Percentiles rank a stretch among this genome's conserved stretches.
These are phyloP conservation scores for Drosophila leonis DNA, from an alignment of 2,888 invertebrate species.

Conservation along the genomic window DNA sequence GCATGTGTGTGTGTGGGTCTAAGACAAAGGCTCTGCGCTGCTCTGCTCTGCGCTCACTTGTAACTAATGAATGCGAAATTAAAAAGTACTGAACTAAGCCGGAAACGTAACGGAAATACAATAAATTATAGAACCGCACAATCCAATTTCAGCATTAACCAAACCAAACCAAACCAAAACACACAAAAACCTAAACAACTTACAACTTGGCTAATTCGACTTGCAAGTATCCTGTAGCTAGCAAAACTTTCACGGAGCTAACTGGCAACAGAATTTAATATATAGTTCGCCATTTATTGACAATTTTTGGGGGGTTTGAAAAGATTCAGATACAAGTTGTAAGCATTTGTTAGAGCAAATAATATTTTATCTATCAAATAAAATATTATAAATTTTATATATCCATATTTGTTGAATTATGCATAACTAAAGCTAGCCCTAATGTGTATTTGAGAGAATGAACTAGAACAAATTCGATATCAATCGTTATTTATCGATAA, in stretches of 20 bases:
- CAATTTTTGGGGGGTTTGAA: no score
- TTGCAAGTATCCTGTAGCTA: constrained; percentile 1
- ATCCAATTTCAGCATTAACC: constrained; percentile 50
- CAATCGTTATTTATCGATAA: no score
- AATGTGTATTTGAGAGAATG: no score
- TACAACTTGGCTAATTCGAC: constrained; percentile 4
- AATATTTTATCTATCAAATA: no score
- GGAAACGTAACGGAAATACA: constrained; percentile 58
- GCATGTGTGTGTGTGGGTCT: background rate
- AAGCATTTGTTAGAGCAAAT: no score
- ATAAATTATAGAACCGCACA: constrained; percentile 68
- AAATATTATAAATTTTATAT: no score
- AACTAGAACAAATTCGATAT: no score
- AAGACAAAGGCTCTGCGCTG: background rate
- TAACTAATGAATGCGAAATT: constrained; percentile 73
- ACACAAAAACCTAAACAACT: constrained; percentile 6
- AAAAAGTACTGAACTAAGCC: constrained; percentile 55
- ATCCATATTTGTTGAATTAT: no score
- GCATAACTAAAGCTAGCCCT: no score
- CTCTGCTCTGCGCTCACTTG: constrained; percentile 27
- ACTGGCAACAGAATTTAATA: no score
- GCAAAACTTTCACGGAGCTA: background rate
- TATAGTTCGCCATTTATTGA: background rate
- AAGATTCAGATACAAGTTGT: no score
- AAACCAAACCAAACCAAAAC: constrained; percentile 7